Percentiles rank a stretch among this genome's conserved stretches.
Evolutionary conservation across 1,140 invertebrate genomes (phyloP).

Genomic region (Temnothorax longispinosus): DNA sequence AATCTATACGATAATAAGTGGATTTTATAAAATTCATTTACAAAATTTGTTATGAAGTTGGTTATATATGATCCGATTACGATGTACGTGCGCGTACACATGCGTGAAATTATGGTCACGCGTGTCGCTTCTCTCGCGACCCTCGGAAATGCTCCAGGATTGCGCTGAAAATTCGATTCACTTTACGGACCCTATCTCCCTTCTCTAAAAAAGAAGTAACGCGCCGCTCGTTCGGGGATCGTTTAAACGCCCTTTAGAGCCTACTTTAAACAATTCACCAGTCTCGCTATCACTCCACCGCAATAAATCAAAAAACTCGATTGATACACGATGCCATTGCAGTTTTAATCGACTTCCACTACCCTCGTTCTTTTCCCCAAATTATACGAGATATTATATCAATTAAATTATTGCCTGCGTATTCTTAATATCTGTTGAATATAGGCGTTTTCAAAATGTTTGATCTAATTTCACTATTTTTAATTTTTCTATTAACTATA

Average conservation of each 20-base stretch:
- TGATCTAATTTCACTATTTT: not conserved
- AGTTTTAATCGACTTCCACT: slow-evolving; percentile 52
- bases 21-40: not conserved
- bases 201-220: slow-evolving; percentile 66
- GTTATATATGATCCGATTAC: not conserved
- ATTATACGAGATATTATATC: not conserved
- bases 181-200: slow-evolving; percentile 74
- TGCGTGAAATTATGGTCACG: slow-evolving; percentile 51
- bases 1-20: not conserved
- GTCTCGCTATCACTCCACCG: slow-evolving; percentile 48
- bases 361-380: not conserved
- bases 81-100: not conserved
- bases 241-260: slow-evolving; percentile 81
- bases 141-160: slow-evolving; percentile 64
- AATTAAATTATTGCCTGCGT: not conserved
- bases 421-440: not conserved
- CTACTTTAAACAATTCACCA: slow-evolving; percentile 80
- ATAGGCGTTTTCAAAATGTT: not conserved
- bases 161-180: slow-evolving; percentile 82
- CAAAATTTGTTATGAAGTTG: not conserved
- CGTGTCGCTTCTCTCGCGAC: slow-evolving; percentile 62
- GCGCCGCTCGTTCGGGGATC: slow-evolving; percentile 74
- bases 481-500: not conserved
- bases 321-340: not conserved
- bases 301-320: slow-evolving; percentile 60